Evolutionary conservation across 2,113 vertebrate genomes (phyloP).

Genomic region (Micronycteris hirsuta): DNA sequence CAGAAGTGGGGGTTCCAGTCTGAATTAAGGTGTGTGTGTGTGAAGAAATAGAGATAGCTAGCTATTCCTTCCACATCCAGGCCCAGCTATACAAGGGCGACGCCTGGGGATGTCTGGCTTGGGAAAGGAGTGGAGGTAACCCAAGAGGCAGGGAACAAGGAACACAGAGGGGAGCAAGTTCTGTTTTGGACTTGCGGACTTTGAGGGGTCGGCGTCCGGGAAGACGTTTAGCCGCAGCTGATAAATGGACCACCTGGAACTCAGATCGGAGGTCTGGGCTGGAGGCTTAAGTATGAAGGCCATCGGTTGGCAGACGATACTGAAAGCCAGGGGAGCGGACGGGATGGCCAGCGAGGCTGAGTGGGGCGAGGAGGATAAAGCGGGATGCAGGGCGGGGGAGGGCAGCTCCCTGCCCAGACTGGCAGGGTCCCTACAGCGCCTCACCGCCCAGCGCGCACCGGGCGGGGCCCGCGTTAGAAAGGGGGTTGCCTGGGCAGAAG

Average conservation of each 20-base stretch:
- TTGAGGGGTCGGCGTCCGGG: not conserved
- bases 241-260: not conserved
- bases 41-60: not conserved
- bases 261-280: not conserved
- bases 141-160: not conserved
- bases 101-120: not conserved
- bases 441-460: not conserved
- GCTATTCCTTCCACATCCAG: not conserved
- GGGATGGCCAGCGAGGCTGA: not conserved
- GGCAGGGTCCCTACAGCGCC: not conserved
- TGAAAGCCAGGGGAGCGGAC: not conserved
- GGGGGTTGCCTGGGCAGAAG: not conserved
- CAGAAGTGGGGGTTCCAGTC: not conserved
- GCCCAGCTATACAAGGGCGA: not conserved
- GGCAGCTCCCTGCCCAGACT: not conserved
- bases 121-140: not conserved
- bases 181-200: not conserved
- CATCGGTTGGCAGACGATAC: not conserved
- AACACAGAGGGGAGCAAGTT: not conserved
- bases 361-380: not conserved
- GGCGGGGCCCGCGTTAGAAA: not conserved
- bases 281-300: not conserved
- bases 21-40: not conserved
- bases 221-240: not conserved
- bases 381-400: not conserved